A percentile compares a stretch with the other conserved stretches of the same genome.
phyloP scores from a whole-genome alignment of 92 coral and sea anemone species.

The Heliopora coerulea region DNA sequence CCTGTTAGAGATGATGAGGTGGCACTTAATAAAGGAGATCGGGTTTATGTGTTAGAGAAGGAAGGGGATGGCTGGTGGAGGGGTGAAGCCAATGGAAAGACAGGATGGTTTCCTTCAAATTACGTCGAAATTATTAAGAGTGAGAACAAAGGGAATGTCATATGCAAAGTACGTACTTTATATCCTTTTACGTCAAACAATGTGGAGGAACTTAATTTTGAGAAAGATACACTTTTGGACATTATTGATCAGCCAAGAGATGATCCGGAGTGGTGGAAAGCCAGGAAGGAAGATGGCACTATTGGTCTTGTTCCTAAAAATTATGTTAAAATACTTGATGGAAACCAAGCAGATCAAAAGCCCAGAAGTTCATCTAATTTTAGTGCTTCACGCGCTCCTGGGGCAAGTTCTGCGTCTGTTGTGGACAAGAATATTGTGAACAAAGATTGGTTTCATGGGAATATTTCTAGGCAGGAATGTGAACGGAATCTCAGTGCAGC shows the following conservation, averaged over 20 bases:
- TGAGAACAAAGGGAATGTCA: constrained; percentile 46
- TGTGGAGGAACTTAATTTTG: constrained; percentile 79
- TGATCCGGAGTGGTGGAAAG: constrained; percentile 99
- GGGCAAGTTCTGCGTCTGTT: constrained; percentile 31
- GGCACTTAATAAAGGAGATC: constrained; percentile 77
- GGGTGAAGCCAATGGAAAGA: constrained; percentile 62
- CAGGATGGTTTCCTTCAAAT: constrained; percentile 98
- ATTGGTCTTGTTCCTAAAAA: constrained; percentile 90
- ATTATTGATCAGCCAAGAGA: constrained; percentile 83
- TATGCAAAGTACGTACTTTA: constrained; percentile 76
- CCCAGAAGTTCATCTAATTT: constrained; percentile 4
- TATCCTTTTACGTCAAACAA: constrained; percentile 77
- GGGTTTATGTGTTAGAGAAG: constrained; percentile 78
- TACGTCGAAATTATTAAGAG: constrained; percentile 58
- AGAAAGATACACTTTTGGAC: constrained; percentile 79
- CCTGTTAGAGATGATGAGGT: constrained; percentile 89
- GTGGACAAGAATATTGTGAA: constrained; percentile 54
- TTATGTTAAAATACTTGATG: constrained; percentile 73
- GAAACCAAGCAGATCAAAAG: constrained; percentile 37
- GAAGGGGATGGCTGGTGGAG: constrained; percentile 99
- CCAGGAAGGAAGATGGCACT: constrained; percentile 79
- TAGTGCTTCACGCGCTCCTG: constrained; percentile 24
- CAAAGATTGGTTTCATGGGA: constrained; percentile 91
- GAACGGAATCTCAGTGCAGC: constrained; percentile 73
- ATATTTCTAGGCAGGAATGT: constrained; percentile 73